Evolutionary conservation across 1,140 invertebrate species (phyloP), one percentile per base, ranked within the genome.

Genomic region (Linepithema humile): DNA sequence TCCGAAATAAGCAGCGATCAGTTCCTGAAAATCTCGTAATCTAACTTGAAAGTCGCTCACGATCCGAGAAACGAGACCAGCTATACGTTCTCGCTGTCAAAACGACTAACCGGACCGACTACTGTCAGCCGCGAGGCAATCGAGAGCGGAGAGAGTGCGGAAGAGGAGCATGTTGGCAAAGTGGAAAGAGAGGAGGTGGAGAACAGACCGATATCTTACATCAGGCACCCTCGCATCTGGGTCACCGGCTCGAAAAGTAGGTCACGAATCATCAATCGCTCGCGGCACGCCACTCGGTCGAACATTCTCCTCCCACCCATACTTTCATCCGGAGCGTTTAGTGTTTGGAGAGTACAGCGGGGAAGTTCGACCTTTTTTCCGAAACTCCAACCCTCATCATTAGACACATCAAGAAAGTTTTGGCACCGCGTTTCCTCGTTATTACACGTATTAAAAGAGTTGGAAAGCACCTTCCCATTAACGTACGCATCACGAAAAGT

Each of bases 211-310:
- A 89, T 91, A 91, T 91, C 90, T 91, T 83, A 90, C 82, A 91
- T 91, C 87, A 85, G 77, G 85, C 90, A 91, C 89, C 90, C 89
- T 90, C 90, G 87, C 89, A 92, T 91, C 91, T 91, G 86, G 92
- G 91, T 83, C 91, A 87, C 69, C 20, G 78, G 87, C 73, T 78
- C 90, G 75, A 88, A 90, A 93, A 93, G 90, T 92, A 65, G 92
- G 93, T 90, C 92, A 91, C 91, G 83, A 93, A 91, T 92, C 91
- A 91, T 93, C 93, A 92, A 93, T 93, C 89, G 92, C 87, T 87
- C 62, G 82, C 83, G 89, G 90, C 91, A 88, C 86, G 85, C 88
- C 70, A 62, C 80, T 88, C 73, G 78, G 65, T 82, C 60, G 82
- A 73, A 84, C 72, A n/a, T n/a, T n/a, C 72, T 86, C 87, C 43